Percentiles rank a stretch among this genome's conserved stretches.
These are phyloP conservation scores for Crambe crambe DNA, from an alignment of 37 sponge, comb jelly and placozoan species.

Conservation along the genomic window DNA sequence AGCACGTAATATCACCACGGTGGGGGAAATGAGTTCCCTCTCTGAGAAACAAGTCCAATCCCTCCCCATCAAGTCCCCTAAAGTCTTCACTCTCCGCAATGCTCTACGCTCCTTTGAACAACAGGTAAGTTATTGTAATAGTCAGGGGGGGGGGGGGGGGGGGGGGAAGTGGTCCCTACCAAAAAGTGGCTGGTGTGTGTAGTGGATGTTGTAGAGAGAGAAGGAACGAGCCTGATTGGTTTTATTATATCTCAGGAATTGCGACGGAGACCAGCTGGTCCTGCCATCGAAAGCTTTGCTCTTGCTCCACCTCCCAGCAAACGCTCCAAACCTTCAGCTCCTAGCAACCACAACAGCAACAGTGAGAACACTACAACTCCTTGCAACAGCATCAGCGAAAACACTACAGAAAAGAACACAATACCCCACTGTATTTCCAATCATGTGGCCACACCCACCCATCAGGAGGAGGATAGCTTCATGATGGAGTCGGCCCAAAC, in stretches of 20 bases:
- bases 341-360: no score
- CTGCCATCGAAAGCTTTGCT: no score
- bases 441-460: background rate
- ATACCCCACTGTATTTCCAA: no score
- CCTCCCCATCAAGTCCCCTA: constrained; percentile 59
- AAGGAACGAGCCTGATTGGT: no score
- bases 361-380: no score
- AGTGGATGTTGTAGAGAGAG: no score
- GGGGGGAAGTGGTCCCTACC: background rate
- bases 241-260: no score
- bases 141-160: background rate
- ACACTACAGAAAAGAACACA: background rate
- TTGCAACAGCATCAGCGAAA: no score
- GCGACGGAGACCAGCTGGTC: no score
- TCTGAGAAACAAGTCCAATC: constrained; percentile 41
- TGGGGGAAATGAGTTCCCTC: constrained; percentile 52
- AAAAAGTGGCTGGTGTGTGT: no score
- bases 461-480: constrained; percentile 1
- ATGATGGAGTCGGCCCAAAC: background rate
- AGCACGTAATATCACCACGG: constrained; percentile 55
- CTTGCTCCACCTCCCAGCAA: no score
- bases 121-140: constrained; percentile 2
- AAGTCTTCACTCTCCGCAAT: constrained; percentile 23
- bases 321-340: no score
- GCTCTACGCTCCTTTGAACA: constrained; percentile 41